Evolutionary conservation across 2,113 vertebrate species (phyloP), one percentile per base, ranked within the genome.

Genomic region (Onychostruthus taczanowskii): DNA sequence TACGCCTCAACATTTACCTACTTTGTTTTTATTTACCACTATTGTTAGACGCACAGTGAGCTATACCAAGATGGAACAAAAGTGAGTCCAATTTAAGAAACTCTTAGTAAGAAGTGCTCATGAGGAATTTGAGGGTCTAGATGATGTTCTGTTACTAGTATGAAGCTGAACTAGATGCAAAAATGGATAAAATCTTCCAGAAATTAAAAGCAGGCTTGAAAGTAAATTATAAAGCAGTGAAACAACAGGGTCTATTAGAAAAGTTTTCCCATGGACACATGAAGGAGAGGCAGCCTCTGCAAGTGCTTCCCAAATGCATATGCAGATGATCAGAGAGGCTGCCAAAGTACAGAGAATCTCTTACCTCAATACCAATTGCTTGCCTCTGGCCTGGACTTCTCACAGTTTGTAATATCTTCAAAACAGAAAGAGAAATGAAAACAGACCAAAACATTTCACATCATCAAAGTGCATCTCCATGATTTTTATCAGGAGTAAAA

Each of bases 381-480:
- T 99, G 99, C 79, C 98, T 98, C 97, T 99, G 99, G 61, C 99
- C 98, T 43, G 99, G 98, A 31, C 97, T 97, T 97, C 98, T 98
- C 70, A 99, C 98, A 1, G 99, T 99, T 92, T 99, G 99, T 33
- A 99, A 55, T 91, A 99, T 98, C 99, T 99, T 97, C n/a, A 91
- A 96, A 89, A 53, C 76, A 79, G 31, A 96, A 94, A 53, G 3
- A 43, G 10, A 87, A 93, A 80, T 17, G 1, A 89, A 87, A 78
- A 72, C 12, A 89, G 18, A 39, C 3, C n/a, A 72, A 50, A 46
- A 56, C 2, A n/a, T 90, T 96, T 74, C 39, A 86, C 24, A 74
- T 10, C 41, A 79, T 37, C 7, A 7, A 70, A 67, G 19, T 26
- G 13, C 6, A 44, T 43, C n/a, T 70, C 27, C 7, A 64, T 13